These are phyloP conservation scores for Zaprionus inermis DNA, from an alignment of 1,140 invertebrate genomes.

Conservation along the genomic window DNA sequence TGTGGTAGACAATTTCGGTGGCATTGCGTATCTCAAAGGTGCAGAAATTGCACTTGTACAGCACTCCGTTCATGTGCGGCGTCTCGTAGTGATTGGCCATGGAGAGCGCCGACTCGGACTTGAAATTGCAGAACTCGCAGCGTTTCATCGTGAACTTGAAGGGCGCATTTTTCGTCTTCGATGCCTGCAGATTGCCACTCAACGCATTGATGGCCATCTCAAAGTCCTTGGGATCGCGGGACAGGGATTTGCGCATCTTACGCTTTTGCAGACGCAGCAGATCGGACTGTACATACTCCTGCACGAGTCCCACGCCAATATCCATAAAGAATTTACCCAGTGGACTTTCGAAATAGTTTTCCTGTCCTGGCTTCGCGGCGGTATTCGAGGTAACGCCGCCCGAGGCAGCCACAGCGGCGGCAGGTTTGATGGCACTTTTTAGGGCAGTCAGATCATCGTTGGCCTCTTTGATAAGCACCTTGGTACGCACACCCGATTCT, in stretches of 20 bases:
- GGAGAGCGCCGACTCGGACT: conserved; percentile 94
- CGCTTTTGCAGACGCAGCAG: conserved; percentile 93
- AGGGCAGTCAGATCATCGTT: conserved; percentile 85
- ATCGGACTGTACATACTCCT: conserved; percentile 96
- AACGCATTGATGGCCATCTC: conserved; percentile 91
- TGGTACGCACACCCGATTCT: conserved; percentile 85
- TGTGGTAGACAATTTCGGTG: conserved; percentile 95
- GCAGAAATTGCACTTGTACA: conserved; percentile 95
- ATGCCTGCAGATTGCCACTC: conserved; percentile 93
- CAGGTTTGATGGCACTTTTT: conserved; percentile 85
- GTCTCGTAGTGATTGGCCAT: conserved; percentile 96
- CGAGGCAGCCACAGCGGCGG: conserved; percentile 78
- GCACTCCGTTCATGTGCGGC: conserved; percentile 94
- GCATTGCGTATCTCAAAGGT: conserved; percentile 92
- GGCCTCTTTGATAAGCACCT: conserved; percentile 86
- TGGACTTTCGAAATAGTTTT: conserved; percentile 92
- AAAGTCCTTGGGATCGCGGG: conserved; percentile 88
- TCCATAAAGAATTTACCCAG: conserved; percentile 96
- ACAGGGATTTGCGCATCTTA: conserved; percentile 88
- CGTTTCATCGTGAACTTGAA: conserved; percentile 92
- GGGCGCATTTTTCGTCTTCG: conserved; percentile 94
- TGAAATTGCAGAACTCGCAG: conserved; percentile 96
- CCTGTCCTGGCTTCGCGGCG: conserved; percentile 65
- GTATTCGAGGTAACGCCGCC: conserved; percentile 57
- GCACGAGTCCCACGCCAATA: conserved; percentile 95